Base-by-base conservation (phyloP, 2,797 vertebrate species). In the Anniella stebbinsi region DNA sequence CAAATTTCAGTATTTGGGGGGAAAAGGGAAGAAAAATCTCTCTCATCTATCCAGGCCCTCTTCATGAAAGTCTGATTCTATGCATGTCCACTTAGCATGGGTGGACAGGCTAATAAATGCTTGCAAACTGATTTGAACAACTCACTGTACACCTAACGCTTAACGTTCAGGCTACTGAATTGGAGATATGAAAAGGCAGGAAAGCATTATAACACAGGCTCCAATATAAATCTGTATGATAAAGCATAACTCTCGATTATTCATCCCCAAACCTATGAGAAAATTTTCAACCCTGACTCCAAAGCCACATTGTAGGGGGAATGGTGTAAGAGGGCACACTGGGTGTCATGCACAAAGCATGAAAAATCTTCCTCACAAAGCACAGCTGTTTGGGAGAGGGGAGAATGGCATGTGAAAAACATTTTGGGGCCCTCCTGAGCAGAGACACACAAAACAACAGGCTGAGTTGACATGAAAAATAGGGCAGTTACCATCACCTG, bases 401-500 rank as follows among this genome's bases (percentile, higher is more conserved):
- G 17, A 80, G 41, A 48, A 72, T 72, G 23, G 67, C 25, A 18
- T 45, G 9, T 15, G 21, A 60, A 66, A 1, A 48, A 6, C 0
- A n/a, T 28, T 72, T 36, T 41, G 13, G 36, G 0, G 83, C 60
- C 72, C 80, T 45, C 21, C 63, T 51, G 9, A 1, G 11, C 0
- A 28, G n/a, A 36, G 28, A 48, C 15, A 87, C 17, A 25, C 57
- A 63, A 63, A 63, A 63, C 60, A 18, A 63, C 18, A 51, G 45
- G 51, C 48, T 90, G 76, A 93, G 88, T n/a, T 91, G 91, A 95
- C 38, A 86, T 94, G 86, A 90, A 80, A 87, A 92, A 84, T 90
- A 92, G 92, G 90, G 92, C 92, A 93, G 90, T 84, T 94, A 94
- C 97, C 93, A 92, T 95, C 95, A 93, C 87, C 80, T 60, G 94